Evolutionary conservation across 1,140 invertebrate genomes (phyloP).

Genomic region (Drosophila ambigua): DNA sequence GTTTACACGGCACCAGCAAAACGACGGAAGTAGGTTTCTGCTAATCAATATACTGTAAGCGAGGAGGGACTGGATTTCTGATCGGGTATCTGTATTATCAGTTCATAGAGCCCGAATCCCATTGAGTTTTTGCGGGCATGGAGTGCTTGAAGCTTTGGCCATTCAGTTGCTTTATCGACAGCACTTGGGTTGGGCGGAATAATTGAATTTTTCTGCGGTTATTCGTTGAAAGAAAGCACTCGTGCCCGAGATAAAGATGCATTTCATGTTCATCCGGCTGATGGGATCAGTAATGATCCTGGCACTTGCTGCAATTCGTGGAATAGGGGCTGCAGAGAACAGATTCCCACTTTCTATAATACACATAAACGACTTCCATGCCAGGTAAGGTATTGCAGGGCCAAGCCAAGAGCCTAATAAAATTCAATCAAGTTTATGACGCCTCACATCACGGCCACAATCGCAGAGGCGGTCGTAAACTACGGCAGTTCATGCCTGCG

Average conservation of each 20-base stretch:
- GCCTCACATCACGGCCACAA: background rate
- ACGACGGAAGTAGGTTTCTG: no score
- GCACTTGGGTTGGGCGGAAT: constrained; percentile 84
- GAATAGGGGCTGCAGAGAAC: constrained; percentile 53
- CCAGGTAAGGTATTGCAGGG: constrained; percentile 85
- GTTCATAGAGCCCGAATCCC: constrained; percentile 6
- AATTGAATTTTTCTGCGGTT: background rate
- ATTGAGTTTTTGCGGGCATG: constrained; percentile 21
- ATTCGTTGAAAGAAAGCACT: background rate
- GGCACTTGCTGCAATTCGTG: background rate
- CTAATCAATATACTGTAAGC: no score
- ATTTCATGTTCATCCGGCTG: background rate
- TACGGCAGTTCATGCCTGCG: constrained; percentile 7
- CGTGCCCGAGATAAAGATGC: constrained; percentile 6
- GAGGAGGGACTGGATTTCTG: constrained; percentile 12
- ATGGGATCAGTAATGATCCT: constrained; percentile 4
- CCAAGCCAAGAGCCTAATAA: constrained; percentile 12
- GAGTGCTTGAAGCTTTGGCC: constrained; percentile 14
- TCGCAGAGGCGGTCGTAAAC: constrained; percentile 18
- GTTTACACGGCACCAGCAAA: no score
- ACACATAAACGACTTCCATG: constrained; percentile 93
- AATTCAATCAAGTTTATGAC: constrained; percentile 18
- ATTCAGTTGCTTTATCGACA: constrained; percentile 58
- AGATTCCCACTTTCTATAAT: constrained; percentile 89
- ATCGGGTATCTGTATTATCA: constrained; percentile 4